Base-by-base conservation (phyloP, 2,113 vertebrate species). In the Psophia crepitans region DNA sequence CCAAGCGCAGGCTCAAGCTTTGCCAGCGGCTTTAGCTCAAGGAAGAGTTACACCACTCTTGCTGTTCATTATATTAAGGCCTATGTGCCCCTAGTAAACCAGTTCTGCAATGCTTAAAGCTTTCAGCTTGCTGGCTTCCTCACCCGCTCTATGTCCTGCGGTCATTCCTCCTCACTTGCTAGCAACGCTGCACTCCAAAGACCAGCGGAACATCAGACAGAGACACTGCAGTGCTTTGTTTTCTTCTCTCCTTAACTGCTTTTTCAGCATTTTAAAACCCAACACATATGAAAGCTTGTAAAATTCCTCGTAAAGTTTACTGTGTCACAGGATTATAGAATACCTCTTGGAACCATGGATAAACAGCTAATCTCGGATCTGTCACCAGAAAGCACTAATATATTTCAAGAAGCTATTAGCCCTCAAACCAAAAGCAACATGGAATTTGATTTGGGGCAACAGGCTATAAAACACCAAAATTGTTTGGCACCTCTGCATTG, bases 381-480 rank as follows among this genome's bases (percentile, higher is more conserved):
- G 90, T 86, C 94, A 92, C 96, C 74, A 88, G 78, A 87, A 97
- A 91, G 74, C 81, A 73, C 91, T 91, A 95, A 97, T 93, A 93
- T 94, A 95, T 96, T 97, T 96, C 87, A 94, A 96, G 96, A 97
- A 96, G 92, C 92, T 92, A 97, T 94, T 96, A 94, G 94, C 93
- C 74, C 92, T 95, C 94, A 96, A 97, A 96, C 95, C 93, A 97
- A 96, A 96, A 97, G 86, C 87, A 97, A 90, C 92, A 84, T 64
- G 46, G 95, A 92, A 95, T 94, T 94, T 95, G 94, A 96, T 97
- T 90, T 89, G 94, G 82, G 90, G 65, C 89, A 95, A 95, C 84
- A 89, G 63, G 56, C 96, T 95, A 93, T 96, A 97, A 97, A 94
- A 57, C 84, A 96, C 70, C 60, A 78, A 82, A 96, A 96, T 53